Conservation (phyloP, 2,113 vertebrate genomes). For the Brevimyrus niger region DNA sequence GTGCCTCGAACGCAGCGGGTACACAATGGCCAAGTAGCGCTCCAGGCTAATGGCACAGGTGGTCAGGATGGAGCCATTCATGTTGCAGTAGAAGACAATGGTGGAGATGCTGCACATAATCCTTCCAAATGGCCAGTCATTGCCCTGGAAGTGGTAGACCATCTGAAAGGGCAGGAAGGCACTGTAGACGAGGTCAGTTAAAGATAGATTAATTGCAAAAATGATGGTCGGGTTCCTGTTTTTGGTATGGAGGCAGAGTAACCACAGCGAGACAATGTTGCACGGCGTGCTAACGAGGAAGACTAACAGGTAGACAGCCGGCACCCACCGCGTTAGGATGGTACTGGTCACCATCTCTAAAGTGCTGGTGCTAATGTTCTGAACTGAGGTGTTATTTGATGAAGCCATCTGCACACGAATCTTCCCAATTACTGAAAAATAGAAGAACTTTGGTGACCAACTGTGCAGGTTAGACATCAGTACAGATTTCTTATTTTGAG, state of each 20-base stretch:
- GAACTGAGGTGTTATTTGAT: neutral
- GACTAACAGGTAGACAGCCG: slow-evolving; percentile 25
- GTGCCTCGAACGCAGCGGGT: neutral
- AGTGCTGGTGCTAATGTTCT: neutral
- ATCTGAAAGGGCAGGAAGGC: slow-evolving; percentile 36
- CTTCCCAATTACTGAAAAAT: neutral
- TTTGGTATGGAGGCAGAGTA: slow-evolving; percentile 23
- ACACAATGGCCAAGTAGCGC: slow-evolving; percentile 27
- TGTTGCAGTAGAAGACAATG: slow-evolving; percentile 34
- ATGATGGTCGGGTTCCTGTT: slow-evolving; percentile 23
- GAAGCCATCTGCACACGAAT: neutral
- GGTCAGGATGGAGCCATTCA: slow-evolving; percentile 30
- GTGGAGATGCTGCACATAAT: neutral
- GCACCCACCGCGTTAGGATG: neutral
- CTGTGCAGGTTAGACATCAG: neutral
- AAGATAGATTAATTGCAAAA: slow-evolving; percentile 24
- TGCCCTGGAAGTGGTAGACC: slow-evolving; percentile 23
- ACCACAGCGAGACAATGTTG: slow-evolving; percentile 29
- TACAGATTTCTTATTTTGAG: neutral
- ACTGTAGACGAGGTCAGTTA: slow-evolving; percentile 25
- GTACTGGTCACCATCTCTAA: slow-evolving; percentile 19
- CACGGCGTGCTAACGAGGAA: slow-evolving; percentile 35
- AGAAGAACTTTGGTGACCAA: neutral
- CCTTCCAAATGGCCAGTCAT: neutral
- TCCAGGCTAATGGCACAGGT: slow-evolving; percentile 31